These are phyloP conservation scores for Mesorhabditis belari DNA, from an alignment of 2,888 invertebrate genomes.

Conservation along the genomic window DNA sequence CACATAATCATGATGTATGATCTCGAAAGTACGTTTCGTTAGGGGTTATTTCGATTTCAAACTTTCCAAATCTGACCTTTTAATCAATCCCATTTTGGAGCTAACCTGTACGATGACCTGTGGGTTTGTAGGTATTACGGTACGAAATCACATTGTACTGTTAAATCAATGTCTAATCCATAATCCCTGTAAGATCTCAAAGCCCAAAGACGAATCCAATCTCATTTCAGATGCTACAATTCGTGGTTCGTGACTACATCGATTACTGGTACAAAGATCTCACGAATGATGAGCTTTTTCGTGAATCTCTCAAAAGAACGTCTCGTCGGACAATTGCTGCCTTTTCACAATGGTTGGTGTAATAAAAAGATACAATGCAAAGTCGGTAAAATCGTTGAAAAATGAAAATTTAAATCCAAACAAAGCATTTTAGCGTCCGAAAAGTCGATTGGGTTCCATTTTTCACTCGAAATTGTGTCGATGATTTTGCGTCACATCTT, in stretches of 20 bases:
- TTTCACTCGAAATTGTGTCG: conserved; percentile 76
- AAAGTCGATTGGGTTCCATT: conserved; percentile 82
- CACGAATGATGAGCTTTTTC: conserved; percentile 38
- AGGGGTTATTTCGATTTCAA: no score
- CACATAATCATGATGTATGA: neutral
- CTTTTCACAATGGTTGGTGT: conserved; percentile 33
- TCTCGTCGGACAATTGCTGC: conserved; percentile 38
- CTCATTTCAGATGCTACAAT: conserved; percentile 37
- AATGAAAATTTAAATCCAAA: neutral
- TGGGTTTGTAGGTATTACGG: no score
- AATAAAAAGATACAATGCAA: neutral
- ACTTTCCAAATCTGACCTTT: no score
- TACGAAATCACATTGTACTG: no score
- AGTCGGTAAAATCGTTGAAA: neutral
- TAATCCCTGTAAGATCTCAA: no score
- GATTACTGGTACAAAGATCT: conserved; percentile 48
- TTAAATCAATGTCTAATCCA: no score
- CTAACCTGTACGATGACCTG: no score
- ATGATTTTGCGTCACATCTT: conserved; percentile 82
- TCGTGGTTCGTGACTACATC: conserved; percentile 47
- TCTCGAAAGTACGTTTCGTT: neutral
- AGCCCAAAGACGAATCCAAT: no score
- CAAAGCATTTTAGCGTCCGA: conserved; percentile 26
- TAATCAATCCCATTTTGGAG: no score
- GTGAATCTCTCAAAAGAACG: conserved; percentile 37